Evolutionary conservation across 2,113 vertebrate species (phyloP).

Genomic region (Pholis gunnellus): DNA sequence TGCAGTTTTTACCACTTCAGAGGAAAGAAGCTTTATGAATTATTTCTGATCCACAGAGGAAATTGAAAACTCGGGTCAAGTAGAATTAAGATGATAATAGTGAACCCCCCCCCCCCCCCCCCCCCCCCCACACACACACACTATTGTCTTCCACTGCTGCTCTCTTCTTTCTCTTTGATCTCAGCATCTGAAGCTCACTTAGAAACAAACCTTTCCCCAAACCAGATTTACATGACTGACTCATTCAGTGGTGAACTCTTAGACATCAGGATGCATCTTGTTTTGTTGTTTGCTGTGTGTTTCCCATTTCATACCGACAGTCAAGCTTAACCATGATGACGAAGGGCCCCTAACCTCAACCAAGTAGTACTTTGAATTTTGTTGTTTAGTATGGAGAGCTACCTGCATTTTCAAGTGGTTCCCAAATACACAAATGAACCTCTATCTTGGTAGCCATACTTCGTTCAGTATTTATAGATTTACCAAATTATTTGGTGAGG

Average conservation of each 20-base stretch:
- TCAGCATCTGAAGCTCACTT: not conserved
- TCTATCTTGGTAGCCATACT: not conserved
- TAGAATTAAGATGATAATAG: conserved; percentile 45
- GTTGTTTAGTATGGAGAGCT: not conserved
- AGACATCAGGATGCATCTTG: not conserved
- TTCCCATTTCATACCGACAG: not conserved
- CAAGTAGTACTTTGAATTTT: not conserved
- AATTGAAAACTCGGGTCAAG: conserved; percentile 58
- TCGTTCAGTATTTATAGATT: not conserved
- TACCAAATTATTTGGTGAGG: not conserved
- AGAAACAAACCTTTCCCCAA: not conserved
- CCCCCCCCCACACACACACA: too few species aligned
- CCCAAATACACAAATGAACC: not conserved
- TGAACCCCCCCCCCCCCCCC: not conserved
- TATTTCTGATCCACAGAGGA: conserved; percentile 45
- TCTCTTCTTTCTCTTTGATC: not conserved
- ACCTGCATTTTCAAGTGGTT: not conserved
- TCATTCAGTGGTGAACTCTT: not conserved
- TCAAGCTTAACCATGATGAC: not conserved
- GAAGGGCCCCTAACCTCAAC: not conserved
- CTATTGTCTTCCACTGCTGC: conserved; percentile 7
- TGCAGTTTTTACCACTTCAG: conserved; percentile 42
- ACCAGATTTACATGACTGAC: not conserved
- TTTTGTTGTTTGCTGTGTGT: not conserved
- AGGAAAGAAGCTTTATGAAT: conserved; percentile 47